These are phyloP conservation scores for Apis mellifera DNA, from an alignment of 1,140 invertebrate genomes.

Conservation along the genomic window DNA sequence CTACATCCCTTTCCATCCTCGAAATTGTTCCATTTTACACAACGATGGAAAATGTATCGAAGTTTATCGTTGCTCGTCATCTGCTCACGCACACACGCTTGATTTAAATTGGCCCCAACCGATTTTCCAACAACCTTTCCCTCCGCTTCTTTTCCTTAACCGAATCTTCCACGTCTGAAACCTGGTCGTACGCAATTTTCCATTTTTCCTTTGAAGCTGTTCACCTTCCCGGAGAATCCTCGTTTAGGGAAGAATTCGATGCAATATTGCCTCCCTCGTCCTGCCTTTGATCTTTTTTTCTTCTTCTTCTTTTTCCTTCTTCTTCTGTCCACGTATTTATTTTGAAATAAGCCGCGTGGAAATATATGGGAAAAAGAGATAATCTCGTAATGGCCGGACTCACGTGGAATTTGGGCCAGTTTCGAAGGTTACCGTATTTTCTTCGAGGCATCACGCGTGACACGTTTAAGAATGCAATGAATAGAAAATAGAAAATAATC, in stretches of 20 bases:
- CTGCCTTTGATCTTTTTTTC: constrained; percentile 10
- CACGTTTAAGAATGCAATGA: neutral
- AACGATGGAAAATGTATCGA: too few species aligned
- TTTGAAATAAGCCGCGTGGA: neutral
- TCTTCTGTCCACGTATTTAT: constrained; percentile 1
- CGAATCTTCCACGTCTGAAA: neutral
- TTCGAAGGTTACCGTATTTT: neutral
- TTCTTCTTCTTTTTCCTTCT: neutral
- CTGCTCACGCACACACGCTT: neutral
- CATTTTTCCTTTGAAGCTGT: constrained; percentile 27
- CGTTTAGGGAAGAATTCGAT: constrained; percentile 47
- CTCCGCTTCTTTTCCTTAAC: constrained; percentile 4
- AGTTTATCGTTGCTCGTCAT: too few species aligned
- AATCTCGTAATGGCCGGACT: neutral
- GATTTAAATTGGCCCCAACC: neutral
- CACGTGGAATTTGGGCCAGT: neutral
- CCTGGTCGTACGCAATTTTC: constrained; percentile 21
- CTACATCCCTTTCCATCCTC: too few species aligned
- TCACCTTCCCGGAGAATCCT: constrained; percentile 18
- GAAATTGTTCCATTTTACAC: too few species aligned
- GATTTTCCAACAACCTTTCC: neutral
- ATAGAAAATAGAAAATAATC: neutral
- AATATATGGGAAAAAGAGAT: neutral
- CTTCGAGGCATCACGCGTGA: neutral
- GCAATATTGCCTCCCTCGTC: constrained; percentile 13